Percentiles rank a stretch among this genome's conserved stretches.
These are phyloP conservation scores for Girardia tigrina DNA, from an alignment of 2,888 invertebrate genomes.

Conservation along the genomic window DNA sequence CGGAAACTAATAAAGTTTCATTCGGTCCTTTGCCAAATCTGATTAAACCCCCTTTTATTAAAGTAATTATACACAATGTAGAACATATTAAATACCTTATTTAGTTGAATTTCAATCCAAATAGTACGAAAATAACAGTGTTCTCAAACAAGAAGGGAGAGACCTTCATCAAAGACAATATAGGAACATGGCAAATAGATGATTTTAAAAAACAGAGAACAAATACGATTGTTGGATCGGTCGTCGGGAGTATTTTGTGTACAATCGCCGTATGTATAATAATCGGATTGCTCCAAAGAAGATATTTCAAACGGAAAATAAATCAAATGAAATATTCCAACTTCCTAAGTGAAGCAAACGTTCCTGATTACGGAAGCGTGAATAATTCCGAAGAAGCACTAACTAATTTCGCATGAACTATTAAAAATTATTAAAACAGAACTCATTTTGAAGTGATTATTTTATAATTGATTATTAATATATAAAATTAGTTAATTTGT, in stretches of 20 bases:
- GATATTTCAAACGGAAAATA: background rate
- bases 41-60: background rate
- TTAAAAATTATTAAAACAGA: too few relatives aligned
- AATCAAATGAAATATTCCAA: background rate
- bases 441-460: too few relatives aligned
- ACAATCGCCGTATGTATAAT: background rate
- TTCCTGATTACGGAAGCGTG: background rate
- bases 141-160: background rate
- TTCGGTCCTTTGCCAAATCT: background rate
- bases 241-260: background rate
- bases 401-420: too few relatives aligned
- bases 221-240: background rate
- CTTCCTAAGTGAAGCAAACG: background rate
- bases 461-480: too few relatives aligned
- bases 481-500: too few relatives aligned
- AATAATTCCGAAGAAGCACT: background rate
- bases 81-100: too few relatives aligned
- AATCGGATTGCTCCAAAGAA: background rate
- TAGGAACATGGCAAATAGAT: background rate
- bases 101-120: background rate
- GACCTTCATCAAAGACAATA: background rate
- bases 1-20: constrained; percentile 1
- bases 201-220: background rate
- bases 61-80: too few relatives aligned
- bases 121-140: background rate